phyloP scores from a whole-genome alignment of 2,113 vertebrate genomes.

The Pelecanus crispus region DNA sequence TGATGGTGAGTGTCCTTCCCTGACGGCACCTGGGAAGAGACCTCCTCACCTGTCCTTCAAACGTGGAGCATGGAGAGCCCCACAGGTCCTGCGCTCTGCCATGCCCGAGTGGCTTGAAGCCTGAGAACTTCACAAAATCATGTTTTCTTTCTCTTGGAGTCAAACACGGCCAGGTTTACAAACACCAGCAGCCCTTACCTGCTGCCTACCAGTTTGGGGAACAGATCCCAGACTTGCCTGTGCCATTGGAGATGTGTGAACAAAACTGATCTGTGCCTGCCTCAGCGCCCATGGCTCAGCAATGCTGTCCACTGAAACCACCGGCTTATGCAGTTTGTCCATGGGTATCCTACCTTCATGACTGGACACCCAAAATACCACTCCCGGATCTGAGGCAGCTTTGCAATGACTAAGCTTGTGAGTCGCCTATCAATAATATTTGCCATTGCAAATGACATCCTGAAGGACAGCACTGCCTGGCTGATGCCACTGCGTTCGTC shows the following conservation, averaged over 20 bases:
- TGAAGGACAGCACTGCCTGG: not conserved
- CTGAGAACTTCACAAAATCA: not conserved
- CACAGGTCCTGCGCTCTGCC: not conserved
- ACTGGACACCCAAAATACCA: not conserved
- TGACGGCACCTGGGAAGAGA: not conserved
- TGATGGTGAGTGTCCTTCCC: not conserved
- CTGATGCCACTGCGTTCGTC: not conserved
- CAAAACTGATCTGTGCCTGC: not conserved
- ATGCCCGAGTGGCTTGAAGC: accelerated
- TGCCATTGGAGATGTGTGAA: not conserved
- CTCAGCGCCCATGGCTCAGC: accelerated
- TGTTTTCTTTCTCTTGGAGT: not conserved
- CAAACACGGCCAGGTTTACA: not conserved
- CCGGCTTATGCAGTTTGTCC: accelerated
- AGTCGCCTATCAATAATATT: not conserved
- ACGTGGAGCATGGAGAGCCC: not conserved
- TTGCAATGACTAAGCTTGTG: not conserved
- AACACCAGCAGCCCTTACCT: not conserved
- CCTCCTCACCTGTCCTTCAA: not conserved
- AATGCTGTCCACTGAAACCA: not conserved
- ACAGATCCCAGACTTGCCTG: not conserved
- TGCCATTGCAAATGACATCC: not conserved
- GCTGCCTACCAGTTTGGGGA: not conserved
- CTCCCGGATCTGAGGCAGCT: not conserved
- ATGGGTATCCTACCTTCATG: not conserved